Evolutionary conservation across 2,797 vertebrate species (phyloP).

Genomic region (Lagodon rhomboides): DNA sequence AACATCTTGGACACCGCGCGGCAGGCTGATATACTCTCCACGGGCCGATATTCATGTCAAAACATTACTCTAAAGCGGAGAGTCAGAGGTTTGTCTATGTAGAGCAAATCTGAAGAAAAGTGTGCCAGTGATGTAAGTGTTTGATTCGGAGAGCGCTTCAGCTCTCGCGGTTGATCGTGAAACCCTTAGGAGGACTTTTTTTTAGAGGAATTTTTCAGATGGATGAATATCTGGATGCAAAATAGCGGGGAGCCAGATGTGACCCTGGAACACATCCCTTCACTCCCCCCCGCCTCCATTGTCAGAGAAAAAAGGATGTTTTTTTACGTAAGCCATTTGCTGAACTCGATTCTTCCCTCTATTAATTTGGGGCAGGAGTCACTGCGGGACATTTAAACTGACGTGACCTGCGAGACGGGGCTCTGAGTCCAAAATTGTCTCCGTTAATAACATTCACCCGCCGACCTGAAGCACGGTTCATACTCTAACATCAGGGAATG

Average conservation of each 20-base stretch:
- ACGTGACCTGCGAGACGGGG: too few relatives aligned
- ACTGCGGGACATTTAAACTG: slow-evolving; percentile 7
- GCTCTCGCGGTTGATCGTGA: slow-evolving; percentile 49
- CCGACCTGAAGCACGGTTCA: neutral
- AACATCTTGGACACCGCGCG: slow-evolving; percentile 53
- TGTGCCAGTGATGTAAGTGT: slow-evolving; percentile 40
- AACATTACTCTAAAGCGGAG: slow-evolving; percentile 49
- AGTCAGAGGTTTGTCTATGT: slow-evolving; percentile 44
- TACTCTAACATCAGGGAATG: neutral
- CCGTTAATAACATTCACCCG: too few relatives aligned
- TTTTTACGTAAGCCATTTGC: slow-evolving; percentile 1
- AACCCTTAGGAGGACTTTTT: slow-evolving; percentile 54
- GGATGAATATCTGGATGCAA: slow-evolving; percentile 56
- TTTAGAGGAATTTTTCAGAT: slow-evolving; percentile 74
- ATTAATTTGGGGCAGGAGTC: slow-evolving; percentile 2
- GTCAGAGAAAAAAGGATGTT: slow-evolving; percentile 30
- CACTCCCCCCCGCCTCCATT: slow-evolving; percentile 31
- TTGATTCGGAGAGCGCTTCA: slow-evolving; percentile 51
- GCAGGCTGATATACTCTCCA: slow-evolving; percentile 46
- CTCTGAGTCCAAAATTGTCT: too few relatives aligned
- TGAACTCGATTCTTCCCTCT: slow-evolving; percentile 23
- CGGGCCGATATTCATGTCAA: slow-evolving; percentile 52
- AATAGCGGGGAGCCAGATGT: slow-evolving; percentile 70
- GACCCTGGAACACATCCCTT: slow-evolving; percentile 60
- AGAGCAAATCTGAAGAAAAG: slow-evolving; percentile 17